Conservation (phyloP, 1,140 invertebrate genomes). For the Magallana gigas region DNA sequence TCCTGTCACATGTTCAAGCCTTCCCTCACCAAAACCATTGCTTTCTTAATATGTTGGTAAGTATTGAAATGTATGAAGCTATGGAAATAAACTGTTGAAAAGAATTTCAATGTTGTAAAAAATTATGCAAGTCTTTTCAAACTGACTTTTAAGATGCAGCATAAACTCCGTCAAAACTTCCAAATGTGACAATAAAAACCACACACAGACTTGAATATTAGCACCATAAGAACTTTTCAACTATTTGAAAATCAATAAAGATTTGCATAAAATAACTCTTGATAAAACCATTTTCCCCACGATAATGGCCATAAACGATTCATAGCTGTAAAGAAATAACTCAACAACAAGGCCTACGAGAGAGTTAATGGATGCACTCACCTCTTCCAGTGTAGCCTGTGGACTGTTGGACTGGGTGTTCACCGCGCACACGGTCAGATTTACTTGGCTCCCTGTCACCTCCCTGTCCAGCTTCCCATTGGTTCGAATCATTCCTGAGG, state of each 20-base stretch:
- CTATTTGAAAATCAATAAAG: neutral
- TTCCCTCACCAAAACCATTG: neutral
- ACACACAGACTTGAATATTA: neutral
- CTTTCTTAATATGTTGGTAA: neutral
- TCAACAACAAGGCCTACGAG: neutral
- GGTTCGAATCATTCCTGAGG: slow-evolving; percentile 91
- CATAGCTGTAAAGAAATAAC: neutral
- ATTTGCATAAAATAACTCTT: neutral
- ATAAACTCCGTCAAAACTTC: too few species aligned
- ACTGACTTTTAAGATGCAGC: too few species aligned
- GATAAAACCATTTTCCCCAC: neutral
- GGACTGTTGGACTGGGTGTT: slow-evolving; percentile 28
- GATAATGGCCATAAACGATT: neutral
- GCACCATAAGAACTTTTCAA: neutral
- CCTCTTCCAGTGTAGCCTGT: slow-evolving; percentile 13
- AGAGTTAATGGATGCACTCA: neutral
- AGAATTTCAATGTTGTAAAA: too few species aligned
- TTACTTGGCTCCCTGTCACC: slow-evolving; percentile 59
- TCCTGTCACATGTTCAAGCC: neutral
- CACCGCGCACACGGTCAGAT: slow-evolving; percentile 67
- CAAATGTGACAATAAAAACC: too few species aligned
- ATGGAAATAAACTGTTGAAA: neutral
- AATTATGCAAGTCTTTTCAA: too few species aligned
- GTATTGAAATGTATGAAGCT: slow-evolving; percentile 37
- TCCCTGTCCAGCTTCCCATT: slow-evolving; percentile 91